Percentiles rank a stretch among this genome's conserved stretches.
Conservation (phyloP, 1,140 invertebrate genomes). For the Myzus persicae region DNA sequence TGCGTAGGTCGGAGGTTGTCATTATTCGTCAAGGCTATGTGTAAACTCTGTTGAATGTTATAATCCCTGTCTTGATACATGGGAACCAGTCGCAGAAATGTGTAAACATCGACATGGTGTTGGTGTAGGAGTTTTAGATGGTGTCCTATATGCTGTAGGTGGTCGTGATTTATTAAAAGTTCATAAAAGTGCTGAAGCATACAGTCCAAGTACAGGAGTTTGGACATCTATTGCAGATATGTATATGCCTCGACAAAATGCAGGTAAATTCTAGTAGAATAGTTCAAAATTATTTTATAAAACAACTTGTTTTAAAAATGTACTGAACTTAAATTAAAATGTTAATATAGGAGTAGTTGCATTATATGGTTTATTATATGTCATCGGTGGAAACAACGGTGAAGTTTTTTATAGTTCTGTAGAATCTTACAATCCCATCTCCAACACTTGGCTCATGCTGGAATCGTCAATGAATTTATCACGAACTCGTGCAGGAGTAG, state of each 20-base stretch:
- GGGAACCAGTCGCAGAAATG: slow-evolving; percentile 87
- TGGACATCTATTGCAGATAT: slow-evolving; percentile 90
- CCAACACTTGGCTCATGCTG: slow-evolving; percentile 83
- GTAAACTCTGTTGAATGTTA: slow-evolving; percentile 93
- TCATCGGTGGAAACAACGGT: slow-evolving; percentile 77
- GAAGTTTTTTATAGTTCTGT: slow-evolving; percentile 88
- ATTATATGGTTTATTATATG: slow-evolving; percentile 59
- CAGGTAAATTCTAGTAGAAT: too few relatives aligned
- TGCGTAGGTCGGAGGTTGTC: slow-evolving; percentile 85
- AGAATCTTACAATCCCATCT: slow-evolving; percentile 86
- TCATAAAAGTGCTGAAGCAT: slow-evolving; percentile 87
- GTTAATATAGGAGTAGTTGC: slow-evolving; percentile 79
- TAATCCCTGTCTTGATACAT: slow-evolving; percentile 84
- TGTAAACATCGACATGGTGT: slow-evolving; percentile 85
- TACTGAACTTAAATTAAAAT: not conserved
- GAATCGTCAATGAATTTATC: slow-evolving; percentile 86
- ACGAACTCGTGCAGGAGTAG: slow-evolving; percentile 92
- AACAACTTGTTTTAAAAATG: slow-evolving; percentile 74
- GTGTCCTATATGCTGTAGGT: slow-evolving; percentile 88
- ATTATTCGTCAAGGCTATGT: slow-evolving; percentile 87
- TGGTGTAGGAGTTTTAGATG: slow-evolving; percentile 88
- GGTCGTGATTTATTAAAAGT: slow-evolving; percentile 91
- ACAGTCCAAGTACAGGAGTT: slow-evolving; percentile 66
- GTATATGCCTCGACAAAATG: slow-evolving; percentile 68
- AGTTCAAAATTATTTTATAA: too few relatives aligned